Conservation (phyloP, 1,140 invertebrate genomes). For the Euura lappo region DNA sequence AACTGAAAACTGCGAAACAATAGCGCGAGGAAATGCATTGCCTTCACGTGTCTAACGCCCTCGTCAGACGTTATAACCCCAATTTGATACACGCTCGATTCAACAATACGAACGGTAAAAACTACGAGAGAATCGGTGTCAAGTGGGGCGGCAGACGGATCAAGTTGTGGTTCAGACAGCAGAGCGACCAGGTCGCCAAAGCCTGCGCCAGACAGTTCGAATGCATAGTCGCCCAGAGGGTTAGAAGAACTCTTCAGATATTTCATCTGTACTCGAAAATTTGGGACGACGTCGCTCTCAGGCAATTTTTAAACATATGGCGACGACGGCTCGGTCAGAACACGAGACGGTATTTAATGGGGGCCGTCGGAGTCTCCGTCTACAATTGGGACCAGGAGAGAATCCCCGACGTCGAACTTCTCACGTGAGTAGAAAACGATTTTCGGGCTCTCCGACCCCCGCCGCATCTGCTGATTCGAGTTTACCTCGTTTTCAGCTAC, state of each 20-base stretch:
- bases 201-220: constrained; percentile 68
- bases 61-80: constrained; percentile 19
- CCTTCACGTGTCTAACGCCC: constrained; percentile 13
- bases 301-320: constrained; percentile 62
- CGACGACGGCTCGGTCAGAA: constrained; percentile 50
- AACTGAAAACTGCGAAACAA: too few relatives aligned
- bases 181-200: constrained; percentile 43
- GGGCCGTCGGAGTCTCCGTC: constrained; percentile 52
- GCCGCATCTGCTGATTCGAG: background rate
- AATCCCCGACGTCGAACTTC: constrained; percentile 61
- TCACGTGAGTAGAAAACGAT: constrained; percentile 42
- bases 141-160: constrained; percentile 25
- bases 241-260: constrained; percentile 67
- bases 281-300: constrained; percentile 67
- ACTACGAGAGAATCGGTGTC: constrained; percentile 23
- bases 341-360: constrained; percentile 55
- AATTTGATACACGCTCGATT: constrained; percentile 17
- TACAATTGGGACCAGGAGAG: constrained; percentile 65
- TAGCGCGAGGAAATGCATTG: background rate
- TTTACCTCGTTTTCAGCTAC: constrained; percentile 44
- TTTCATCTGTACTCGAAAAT: constrained; percentile 67
- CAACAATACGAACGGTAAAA: constrained; percentile 4
- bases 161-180: constrained; percentile 43
- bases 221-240: constrained; percentile 67
- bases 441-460: background rate